Percentiles rank a stretch among this genome's conserved stretches.
phyloP scores from a whole-genome alignment of 2,797 vertebrate species.

The Ceryle rudis region DNA sequence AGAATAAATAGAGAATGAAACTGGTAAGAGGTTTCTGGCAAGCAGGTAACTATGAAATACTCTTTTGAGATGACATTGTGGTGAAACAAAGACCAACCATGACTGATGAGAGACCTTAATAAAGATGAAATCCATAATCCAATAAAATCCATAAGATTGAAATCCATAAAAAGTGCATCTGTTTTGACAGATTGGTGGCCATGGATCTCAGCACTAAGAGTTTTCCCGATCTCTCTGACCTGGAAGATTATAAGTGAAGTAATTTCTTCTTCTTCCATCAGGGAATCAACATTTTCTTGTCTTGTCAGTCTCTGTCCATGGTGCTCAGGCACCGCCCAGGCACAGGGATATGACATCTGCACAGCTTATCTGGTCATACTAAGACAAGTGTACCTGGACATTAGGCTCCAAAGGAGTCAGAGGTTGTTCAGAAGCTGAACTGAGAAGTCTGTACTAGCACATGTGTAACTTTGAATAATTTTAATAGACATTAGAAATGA shows the following conservation, averaged over 20 bases:
- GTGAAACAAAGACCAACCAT: not conserved
- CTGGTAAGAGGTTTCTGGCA: not conserved
- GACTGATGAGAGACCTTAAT: not conserved
- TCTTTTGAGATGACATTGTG: not conserved
- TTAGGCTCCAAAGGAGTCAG: not conserved
- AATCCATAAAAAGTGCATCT: not conserved
- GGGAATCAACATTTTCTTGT: not conserved
- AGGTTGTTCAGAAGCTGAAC: not conserved
- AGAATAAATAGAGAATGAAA: not conserved
- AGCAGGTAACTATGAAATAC: not conserved
- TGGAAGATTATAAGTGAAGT: not conserved
- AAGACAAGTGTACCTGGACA: not conserved
- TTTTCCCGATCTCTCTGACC: not conserved
- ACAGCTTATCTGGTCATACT: accelerated
- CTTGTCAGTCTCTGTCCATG: constrained; percentile 46
- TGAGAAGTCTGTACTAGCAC: not conserved
- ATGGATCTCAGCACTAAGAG: not conserved
- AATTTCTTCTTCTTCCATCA: not conserved
- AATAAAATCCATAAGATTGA: too few relatives aligned
- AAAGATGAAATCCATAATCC: not conserved
- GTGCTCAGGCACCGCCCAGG: not conserved
- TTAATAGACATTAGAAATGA: not conserved
- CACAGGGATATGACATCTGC: accelerated
- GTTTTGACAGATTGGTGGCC: not conserved
- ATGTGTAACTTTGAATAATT: not conserved